Base-by-base conservation (phyloP, 2,888 invertebrate species). In the Leptopilina syphax region DNA sequence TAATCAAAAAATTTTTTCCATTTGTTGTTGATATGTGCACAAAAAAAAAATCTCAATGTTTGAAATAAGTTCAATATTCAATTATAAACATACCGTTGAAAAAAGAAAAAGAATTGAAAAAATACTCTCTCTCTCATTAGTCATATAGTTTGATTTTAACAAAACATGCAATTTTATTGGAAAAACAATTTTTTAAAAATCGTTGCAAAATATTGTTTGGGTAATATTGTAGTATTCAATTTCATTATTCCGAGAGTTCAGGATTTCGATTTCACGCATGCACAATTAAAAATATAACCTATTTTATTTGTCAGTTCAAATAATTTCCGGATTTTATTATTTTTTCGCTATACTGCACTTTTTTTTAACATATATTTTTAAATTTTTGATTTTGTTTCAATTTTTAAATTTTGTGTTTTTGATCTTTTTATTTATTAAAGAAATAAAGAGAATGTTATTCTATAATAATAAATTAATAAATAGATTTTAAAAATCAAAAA, bases 281-380 rank as follows among this genome's bases (percentile, higher is more conserved):
- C 63, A 18, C 18, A 24, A 9, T 63, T 63, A 63, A 63, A 63
- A 63, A 24, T 8, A 24, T 24, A 63, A 63, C 18, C 24, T 63
- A 63, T 63, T 63, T 63, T 63, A n/a, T 63, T 63, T 63, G 18
- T n/a, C 9, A 63, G 24, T 63, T 24, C 63, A 63, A 63, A 6
- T 60, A 60, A 60, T n/a, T 63, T 63, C 8, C 24, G 24, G 7
- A 63, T 9, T 63, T 18, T 18, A 63, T 63, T 63, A 3, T 63
- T 63, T 63, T 63, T n/a, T 63, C 34, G 4, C 34, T 4, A 34
- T 3, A 34, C 3, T 4, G 3, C 4, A 3, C 4, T 4, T 34
- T 34, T 34, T 34, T 34, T 34, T 4, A 34, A 34, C 18, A 18
- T 18, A 18, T 18, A 18, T 18, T 18, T 34, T 34, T 34, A 34